These are phyloP conservation scores for Coelopa frigida DNA, from an alignment of 1,140 invertebrate species.

Conservation along the genomic window DNA sequence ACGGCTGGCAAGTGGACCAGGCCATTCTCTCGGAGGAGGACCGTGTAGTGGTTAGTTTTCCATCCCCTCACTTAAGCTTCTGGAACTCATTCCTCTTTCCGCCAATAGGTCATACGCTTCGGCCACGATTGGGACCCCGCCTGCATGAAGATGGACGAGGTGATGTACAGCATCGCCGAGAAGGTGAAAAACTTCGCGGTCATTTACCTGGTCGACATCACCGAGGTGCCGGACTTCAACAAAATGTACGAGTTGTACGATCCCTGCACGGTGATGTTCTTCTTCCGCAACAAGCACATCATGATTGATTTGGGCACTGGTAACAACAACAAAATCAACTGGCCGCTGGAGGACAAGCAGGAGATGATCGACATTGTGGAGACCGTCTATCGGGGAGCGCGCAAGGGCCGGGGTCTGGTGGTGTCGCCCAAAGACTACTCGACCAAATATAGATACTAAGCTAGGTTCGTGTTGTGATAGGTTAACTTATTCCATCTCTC, in stretches of 20 bases:
- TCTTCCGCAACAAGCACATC: slow-evolving; percentile 99
- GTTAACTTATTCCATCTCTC: not conserved
- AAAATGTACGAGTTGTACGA: slow-evolving; percentile 99
- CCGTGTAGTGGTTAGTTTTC: slow-evolving; percentile 78
- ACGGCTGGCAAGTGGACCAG: slow-evolving; percentile 99
- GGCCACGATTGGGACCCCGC: slow-evolving; percentile 99
- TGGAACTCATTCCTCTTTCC: no score
- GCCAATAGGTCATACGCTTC: slow-evolving; percentile 87
- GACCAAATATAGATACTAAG: slow-evolving; percentile 98
- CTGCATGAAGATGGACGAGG: slow-evolving; percentile 99
- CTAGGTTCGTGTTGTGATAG: not conserved
- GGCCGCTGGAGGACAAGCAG: slow-evolving; percentile 97
- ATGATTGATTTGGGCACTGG: slow-evolving; percentile 99
- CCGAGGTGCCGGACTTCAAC: slow-evolving; percentile 98
- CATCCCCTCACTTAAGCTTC: no score
- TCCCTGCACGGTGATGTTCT: slow-evolving; percentile 99
- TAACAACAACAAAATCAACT: slow-evolving; percentile 99
- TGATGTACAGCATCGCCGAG: slow-evolving; percentile 94
- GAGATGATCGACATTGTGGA: slow-evolving; percentile 99
- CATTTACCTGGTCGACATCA: slow-evolving; percentile 95
- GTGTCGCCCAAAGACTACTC: slow-evolving; percentile 99
- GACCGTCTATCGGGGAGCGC: slow-evolving; percentile 95
- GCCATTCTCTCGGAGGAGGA: slow-evolving; percentile 98
- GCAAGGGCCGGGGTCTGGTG: slow-evolving; percentile 98
- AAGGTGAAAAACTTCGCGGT: slow-evolving; percentile 98